These are phyloP conservation scores for Pyrocoelia pectoralis DNA, from an alignment of 2,888 invertebrate species.

Conservation along the genomic window DNA sequence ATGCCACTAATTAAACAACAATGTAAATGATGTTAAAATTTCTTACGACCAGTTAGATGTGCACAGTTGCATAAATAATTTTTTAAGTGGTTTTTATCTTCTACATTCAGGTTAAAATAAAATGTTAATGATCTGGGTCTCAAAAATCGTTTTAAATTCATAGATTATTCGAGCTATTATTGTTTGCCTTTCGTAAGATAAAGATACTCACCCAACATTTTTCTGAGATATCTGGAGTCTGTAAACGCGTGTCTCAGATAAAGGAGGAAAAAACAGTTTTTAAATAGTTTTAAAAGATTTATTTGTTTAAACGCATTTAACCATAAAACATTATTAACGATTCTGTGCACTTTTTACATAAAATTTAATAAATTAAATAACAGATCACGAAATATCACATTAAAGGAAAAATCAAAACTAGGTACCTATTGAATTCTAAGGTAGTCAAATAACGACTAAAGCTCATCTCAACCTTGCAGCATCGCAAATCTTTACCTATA, in stretches of 20 bases:
- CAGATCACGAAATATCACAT: constrained; percentile 4
- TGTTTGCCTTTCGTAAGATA: constrained; percentile 27
- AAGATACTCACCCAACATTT: constrained; percentile 42
- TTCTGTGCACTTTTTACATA: not conserved
- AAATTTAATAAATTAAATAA: constrained; percentile 2
- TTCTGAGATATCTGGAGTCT: constrained; percentile 22
- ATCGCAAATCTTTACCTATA: constrained; percentile 28
- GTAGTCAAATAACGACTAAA: constrained; percentile 20
- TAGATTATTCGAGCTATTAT: not conserved
- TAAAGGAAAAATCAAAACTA: not conserved
- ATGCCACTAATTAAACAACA: constrained; percentile 10
- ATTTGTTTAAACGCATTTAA: not conserved
- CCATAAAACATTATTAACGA: not conserved
- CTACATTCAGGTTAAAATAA: not conserved
- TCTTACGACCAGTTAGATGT: constrained; percentile 11
- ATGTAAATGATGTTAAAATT: constrained; percentile 7
- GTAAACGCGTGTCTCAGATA: constrained; percentile 10
- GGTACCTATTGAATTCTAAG: not conserved
- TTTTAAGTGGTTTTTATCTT: not conserved
- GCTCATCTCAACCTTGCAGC: constrained; percentile 14
- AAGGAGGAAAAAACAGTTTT: constrained; percentile 4
- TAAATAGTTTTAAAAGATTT: constrained; percentile 1
- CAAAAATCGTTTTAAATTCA: not conserved
- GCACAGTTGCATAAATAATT: not conserved
- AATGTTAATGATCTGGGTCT: not conserved